Conservation (phyloP, 2,888 invertebrate species). For the Agrilus cyanescens region DNA sequence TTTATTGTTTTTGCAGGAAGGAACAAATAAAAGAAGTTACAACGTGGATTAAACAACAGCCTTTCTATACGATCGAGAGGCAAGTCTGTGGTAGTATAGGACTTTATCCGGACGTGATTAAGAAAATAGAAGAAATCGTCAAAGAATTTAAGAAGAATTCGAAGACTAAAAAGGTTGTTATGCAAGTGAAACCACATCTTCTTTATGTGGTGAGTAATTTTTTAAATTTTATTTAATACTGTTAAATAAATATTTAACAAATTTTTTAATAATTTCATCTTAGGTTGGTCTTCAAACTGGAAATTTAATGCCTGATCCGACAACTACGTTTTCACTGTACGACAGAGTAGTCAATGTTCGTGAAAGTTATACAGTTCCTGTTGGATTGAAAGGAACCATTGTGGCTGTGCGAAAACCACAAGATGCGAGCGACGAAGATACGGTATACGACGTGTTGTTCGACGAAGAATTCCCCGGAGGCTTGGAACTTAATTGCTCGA, state of each 20-base stretch:
- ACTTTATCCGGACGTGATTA: conserved; percentile 55
- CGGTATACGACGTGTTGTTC: conserved; percentile 68
- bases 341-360: conserved; percentile 78
- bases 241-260: not conserved
- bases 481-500: conserved; percentile 38
- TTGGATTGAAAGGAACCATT: conserved; percentile 75
- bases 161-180: conserved; percentile 33
- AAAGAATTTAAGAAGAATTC: conserved; percentile 22
- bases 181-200: conserved; percentile 71
- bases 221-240: not conserved
- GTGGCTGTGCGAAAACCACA: conserved; percentile 47
- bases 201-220: conserved; percentile 49
- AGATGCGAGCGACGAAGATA: conserved; percentile 32
- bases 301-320: conserved; percentile 52
- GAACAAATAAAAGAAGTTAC: conserved; percentile 41
- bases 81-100: conserved; percentile 59
- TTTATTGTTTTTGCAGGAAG: conserved; percentile 26
- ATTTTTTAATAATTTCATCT: conserved; percentile 14
- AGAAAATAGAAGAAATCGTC: conserved; percentile 40
- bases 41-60: conserved; percentile 61
- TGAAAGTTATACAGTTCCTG: conserved; percentile 63
- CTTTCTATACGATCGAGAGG: conserved; percentile 47
- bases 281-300: conserved; percentile 36
- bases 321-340: conserved; percentile 53
- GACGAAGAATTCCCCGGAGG: conserved; percentile 66